These are phyloP conservation scores for Drosophila repleta DNA, from an alignment of 1,140 invertebrate genomes.

Conservation along the genomic window DNA sequence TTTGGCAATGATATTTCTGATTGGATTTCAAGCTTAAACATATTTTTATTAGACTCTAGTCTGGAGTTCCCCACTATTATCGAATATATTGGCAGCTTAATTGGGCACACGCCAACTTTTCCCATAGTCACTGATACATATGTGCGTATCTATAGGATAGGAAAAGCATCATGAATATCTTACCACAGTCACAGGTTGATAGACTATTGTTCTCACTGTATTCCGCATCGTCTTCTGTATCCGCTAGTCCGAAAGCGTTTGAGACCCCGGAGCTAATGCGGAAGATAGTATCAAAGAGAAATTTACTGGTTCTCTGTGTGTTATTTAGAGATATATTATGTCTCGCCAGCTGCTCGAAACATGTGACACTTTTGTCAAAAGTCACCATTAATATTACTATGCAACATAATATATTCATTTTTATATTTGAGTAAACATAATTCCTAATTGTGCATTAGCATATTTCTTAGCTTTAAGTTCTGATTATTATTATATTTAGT, in stretches of 20 bases:
- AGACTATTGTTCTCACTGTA: slow-evolving; percentile 81
- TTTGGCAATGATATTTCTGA: too few species aligned
- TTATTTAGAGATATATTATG: slow-evolving; percentile 47
- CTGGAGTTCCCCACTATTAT: too few species aligned
- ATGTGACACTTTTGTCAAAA: slow-evolving; percentile 47
- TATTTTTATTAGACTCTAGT: too few species aligned
- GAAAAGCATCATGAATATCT: slow-evolving; percentile 52
- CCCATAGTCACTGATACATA: too few species aligned
- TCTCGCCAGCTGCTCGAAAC: slow-evolving; percentile 44
- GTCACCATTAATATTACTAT: slow-evolving; percentile 64
- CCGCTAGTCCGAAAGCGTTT: slow-evolving; percentile 83
- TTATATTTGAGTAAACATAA: slow-evolving; percentile 61
- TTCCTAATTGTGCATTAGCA: slow-evolving; percentile 35
- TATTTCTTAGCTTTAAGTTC: not conserved
- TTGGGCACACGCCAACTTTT: too few species aligned
- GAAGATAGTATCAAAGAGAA: slow-evolving; percentile 88
- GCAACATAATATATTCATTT: slow-evolving; percentile 64
- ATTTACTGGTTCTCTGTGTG: slow-evolving; percentile 84
- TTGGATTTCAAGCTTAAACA: too few species aligned
- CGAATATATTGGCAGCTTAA: too few species aligned
- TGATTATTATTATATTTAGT: slow-evolving; percentile 24
- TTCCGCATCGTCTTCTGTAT: slow-evolving; percentile 84
- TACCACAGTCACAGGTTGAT: slow-evolving; percentile 87
- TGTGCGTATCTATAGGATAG: too few species aligned
- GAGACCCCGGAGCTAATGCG: slow-evolving; percentile 84